Conservation (phyloP, 2,113 vertebrate species). For the Spea multiplicata region DNA sequence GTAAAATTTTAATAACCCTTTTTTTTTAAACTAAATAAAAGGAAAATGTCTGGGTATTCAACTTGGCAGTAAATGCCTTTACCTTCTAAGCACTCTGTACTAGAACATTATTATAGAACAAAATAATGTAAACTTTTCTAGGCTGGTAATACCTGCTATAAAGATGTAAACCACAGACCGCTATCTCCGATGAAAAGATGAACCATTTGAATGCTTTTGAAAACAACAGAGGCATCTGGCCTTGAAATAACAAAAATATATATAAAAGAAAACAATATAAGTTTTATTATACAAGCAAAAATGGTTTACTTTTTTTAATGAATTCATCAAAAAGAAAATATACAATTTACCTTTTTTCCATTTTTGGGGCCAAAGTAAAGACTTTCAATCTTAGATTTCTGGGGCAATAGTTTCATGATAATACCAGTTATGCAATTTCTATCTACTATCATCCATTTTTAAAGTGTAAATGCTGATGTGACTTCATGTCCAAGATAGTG, state of each 20-base stretch:
- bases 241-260: slow-evolving; percentile 49
- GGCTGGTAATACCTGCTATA: slow-evolving; percentile 64
- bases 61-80: slow-evolving; percentile 58
- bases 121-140: slow-evolving; percentile 63
- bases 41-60: slow-evolving; percentile 53
- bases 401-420: slow-evolving; percentile 37
- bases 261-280: slow-evolving; percentile 19
- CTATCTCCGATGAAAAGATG: slow-evolving; percentile 57
- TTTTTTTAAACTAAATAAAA: slow-evolving; percentile 39
- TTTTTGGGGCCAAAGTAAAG: slow-evolving; percentile 39
- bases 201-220: slow-evolving; percentile 56
- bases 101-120: slow-evolving; percentile 61
- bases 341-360: slow-evolving; percentile 1
- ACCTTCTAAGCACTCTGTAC: slow-evolving; percentile 67
- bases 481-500: slow-evolving; percentile 72
- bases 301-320: slow-evolving; percentile 47
- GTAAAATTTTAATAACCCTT: slow-evolving; percentile 64
- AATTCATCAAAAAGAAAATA: slow-evolving; percentile 5
- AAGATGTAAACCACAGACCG: slow-evolving; percentile 56
- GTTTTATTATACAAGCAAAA: slow-evolving; percentile 58
- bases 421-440: slow-evolving; percentile 46
- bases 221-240: slow-evolving; percentile 51
- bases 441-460: slow-evolving; percentile 35
- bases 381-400: slow-evolving; percentile 29
- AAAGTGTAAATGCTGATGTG: slow-evolving; percentile 57